These are phyloP conservation scores for Bimastos eiseni DNA, from an alignment of 2,888 invertebrate species.

Conservation along the genomic window DNA sequence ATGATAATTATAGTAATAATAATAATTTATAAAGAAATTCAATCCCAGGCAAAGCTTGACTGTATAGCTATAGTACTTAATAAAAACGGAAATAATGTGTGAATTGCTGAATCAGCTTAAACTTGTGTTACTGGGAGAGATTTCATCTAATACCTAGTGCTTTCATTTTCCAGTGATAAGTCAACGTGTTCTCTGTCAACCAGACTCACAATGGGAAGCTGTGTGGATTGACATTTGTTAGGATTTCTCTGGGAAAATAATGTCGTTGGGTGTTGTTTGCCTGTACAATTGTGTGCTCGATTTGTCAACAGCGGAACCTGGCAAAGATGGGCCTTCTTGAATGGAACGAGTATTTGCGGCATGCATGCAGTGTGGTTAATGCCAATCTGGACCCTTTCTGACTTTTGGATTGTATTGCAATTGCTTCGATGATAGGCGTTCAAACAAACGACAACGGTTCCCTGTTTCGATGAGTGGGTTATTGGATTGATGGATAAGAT, in stretches of 20 bases:
- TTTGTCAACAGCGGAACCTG: neutral
- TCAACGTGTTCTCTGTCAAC: neutral
- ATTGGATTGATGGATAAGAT: neutral
- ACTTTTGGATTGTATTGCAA: neutral
- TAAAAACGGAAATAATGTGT: neutral
- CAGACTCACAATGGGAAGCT: neutral
- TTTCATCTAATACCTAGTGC: neutral
- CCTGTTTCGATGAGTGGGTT: neutral
- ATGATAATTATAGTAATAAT: too few species aligned
- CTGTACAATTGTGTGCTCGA: neutral
- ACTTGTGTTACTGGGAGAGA: neutral
- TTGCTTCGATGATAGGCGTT: neutral
- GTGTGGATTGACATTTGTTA: neutral
- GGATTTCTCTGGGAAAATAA: neutral
- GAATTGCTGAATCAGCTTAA: neutral
- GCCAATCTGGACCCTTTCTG: constrained; percentile 13
- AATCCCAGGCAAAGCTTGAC: too few species aligned
- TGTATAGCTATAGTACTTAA: too few species aligned
- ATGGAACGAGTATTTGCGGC: neutral
- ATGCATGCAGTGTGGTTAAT: neutral
- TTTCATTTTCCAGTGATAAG: neutral
- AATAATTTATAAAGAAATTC: too few species aligned
- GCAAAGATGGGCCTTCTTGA: neutral
- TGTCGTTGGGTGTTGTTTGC: neutral
- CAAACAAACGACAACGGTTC: neutral